Evolutionary conservation across 2,113 vertebrate genomes (phyloP), one percentile per base, ranked within the genome.

Genomic region (Xiphophorus hellerii): DNA sequence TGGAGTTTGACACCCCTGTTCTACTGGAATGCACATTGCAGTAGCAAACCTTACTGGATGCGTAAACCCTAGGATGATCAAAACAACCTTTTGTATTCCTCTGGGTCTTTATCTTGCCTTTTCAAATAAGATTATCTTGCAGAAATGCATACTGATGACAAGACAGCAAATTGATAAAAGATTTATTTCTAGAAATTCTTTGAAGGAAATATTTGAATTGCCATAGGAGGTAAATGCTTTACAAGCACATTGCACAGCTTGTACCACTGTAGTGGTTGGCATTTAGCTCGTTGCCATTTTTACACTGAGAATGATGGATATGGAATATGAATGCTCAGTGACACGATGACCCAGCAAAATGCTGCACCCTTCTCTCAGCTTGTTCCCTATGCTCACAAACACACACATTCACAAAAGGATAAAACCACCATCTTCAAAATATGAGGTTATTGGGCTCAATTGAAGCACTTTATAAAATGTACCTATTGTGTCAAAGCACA

Each of bases 301-400:
- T 80, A 74, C 77, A 73, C 80, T 37, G 66, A 64, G 76, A 85
- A 78, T 83, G 85, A 90, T 81, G 84, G 81, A 82, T 78, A 62
- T 74, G 65, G 81, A 91, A 89, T 87, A 87, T 84, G 75, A 90
- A 89, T 91, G 83, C 73, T 83, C 73, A 64, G 37, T 75, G 80
- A 80, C 75, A 81, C 76, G 73, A 88, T 89, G 87, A 90, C 76
- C 86, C 83, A 82, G 85, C 82, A 81, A 58, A 88, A 80, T 77
- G 39, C 30, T 22, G 62, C 5, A 1, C 2, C 22, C 10, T 27
- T 13, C 29, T 37, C 37, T n/a, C 28, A 3, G 29, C 28, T n/a
- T 11, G 8, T 3, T 25, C 29, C 14, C n/a, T 66, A 51, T 66
- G 66, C 25, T 29, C 31, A 30, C 63, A 9, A 10, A 42, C 0